Percentiles rank a stretch among this genome's conserved stretches.
phyloP scores from a whole-genome alignment of 2,888 invertebrate genomes.

The Agrochola lychnidis region DNA sequence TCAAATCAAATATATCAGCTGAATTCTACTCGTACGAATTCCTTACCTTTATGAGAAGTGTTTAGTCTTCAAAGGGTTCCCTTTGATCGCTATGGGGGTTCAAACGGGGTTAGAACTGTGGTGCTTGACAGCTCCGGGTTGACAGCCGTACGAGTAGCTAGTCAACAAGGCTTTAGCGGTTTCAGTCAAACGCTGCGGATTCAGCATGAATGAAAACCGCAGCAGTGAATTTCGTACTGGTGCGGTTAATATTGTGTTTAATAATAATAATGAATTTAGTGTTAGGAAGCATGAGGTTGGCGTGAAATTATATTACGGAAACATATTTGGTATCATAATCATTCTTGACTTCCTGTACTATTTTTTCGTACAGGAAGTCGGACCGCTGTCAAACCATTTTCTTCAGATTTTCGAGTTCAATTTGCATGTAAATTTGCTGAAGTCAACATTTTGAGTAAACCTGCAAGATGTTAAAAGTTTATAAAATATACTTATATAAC shows the following conservation, averaged over 20 bases:
- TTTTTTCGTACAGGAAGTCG: too few species aligned
- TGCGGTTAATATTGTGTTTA: slow-evolving; percentile 7
- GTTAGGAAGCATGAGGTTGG: slow-evolving; percentile 17
- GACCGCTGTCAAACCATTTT: neutral
- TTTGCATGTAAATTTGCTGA: neutral
- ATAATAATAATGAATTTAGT: slow-evolving; percentile 25
- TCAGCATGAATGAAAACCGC: slow-evolving; percentile 50
- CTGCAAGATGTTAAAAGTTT: slow-evolving; percentile 2
- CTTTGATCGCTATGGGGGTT: slow-evolving; percentile 29
- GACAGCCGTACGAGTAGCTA: slow-evolving; percentile 39
- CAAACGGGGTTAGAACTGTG: slow-evolving; percentile 37
- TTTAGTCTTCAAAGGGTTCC: slow-evolving; percentile 12
- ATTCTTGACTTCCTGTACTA: too few species aligned
- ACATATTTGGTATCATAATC: neutral
- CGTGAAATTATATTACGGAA: slow-evolving; percentile 6
- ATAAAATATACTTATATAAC: neutral
- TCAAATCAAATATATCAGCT: slow-evolving; percentile 15
- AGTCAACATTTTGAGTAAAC: neutral
- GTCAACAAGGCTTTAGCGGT: slow-evolving; percentile 49
- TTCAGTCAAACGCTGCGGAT: slow-evolving; percentile 36
- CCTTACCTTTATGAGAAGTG: neutral
- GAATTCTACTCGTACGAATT: slow-evolving; percentile 18
- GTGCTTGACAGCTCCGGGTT: slow-evolving; percentile 30
- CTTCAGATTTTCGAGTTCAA: neutral
- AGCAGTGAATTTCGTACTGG: slow-evolving; percentile 29